phyloP scores from a whole-genome alignment of 1,140 invertebrate species.

The Bombus balteatus region DNA sequence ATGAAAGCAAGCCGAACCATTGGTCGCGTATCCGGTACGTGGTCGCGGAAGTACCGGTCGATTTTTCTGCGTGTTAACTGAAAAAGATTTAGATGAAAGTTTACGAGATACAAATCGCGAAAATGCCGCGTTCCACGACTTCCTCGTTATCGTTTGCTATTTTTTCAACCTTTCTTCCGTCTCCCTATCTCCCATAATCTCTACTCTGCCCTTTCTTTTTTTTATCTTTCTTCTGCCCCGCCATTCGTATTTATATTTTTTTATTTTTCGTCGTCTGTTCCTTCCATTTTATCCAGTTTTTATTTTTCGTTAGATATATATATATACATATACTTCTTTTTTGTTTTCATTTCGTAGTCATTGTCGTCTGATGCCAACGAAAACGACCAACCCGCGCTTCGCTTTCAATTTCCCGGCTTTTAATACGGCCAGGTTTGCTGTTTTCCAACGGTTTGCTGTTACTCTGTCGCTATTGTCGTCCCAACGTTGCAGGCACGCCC shows the following conservation, averaged over 20 bases:
- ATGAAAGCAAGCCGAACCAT: constrained; percentile 15
- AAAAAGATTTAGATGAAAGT: constrained; percentile 53
- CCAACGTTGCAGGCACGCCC: neutral
- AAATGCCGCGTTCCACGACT: neutral
- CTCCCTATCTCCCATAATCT: no score
- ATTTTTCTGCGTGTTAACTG: constrained; percentile 42
- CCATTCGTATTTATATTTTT: neutral
- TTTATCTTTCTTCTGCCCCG: neutral
- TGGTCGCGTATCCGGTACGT: neutral
- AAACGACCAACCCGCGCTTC: constrained; percentile 44
- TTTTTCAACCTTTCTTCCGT: neutral
- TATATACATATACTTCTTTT: no score
- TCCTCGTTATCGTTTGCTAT: neutral
- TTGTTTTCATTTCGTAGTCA: neutral
- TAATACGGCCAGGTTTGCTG: constrained; percentile 41
- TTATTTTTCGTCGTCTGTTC: neutral
- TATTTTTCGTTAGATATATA: neutral
- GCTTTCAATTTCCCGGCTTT: constrained; percentile 67
- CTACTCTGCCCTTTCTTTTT: neutral
- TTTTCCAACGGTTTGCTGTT: neutral
- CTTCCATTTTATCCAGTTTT: neutral
- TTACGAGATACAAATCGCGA: constrained; percentile 28
- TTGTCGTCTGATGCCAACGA: constrained; percentile 30
- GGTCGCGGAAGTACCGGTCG: constrained; percentile 2
- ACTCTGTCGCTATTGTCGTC: constrained; percentile 8